Percentiles rank a stretch among this genome's conserved stretches.
These are phyloP conservation scores for Lucifuga dentata DNA, from an alignment of 2,113 vertebrate species.

Conservation along the genomic window DNA sequence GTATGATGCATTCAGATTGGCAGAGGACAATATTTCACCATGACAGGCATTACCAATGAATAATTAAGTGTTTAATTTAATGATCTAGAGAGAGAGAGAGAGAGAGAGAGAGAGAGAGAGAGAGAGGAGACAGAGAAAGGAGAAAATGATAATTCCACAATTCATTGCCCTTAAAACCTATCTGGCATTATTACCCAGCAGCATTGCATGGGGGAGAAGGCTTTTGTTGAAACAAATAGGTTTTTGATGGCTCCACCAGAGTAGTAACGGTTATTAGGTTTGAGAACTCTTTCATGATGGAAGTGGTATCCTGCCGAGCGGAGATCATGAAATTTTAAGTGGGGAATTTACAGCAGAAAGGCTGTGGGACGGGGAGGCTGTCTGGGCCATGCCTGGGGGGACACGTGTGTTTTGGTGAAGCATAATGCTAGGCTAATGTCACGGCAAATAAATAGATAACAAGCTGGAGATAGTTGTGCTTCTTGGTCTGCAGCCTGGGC, in stretches of 20 bases:
- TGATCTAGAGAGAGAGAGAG: constrained; percentile 79
- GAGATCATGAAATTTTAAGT: constrained; percentile 95
- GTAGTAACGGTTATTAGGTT: constrained; percentile 86
- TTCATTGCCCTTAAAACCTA: constrained; percentile 88
- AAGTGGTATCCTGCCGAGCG: constrained; percentile 87
- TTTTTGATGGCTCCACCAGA: constrained; percentile 84
- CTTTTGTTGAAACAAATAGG: constrained; percentile 84
- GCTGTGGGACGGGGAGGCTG: constrained; percentile 74
- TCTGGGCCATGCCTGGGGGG: constrained; percentile 81
- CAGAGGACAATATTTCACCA: constrained; percentile 89
- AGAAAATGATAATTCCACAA: constrained; percentile 93
- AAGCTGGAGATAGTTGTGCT: constrained; percentile 79
- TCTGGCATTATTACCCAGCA: constrained; percentile 81
- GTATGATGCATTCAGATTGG: constrained; percentile 88
- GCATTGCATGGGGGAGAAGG: constrained; percentile 78
- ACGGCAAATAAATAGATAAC: constrained; percentile 88
- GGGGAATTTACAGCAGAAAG: constrained; percentile 87
- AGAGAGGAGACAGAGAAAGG: constrained; percentile 64
- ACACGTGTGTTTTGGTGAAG: constrained; percentile 83
- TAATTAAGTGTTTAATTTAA: constrained; percentile 99
- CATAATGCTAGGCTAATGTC: constrained; percentile 83
- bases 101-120: constrained; percentile 35
- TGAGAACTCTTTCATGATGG: constrained; percentile 86
- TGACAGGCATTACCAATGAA: constrained; percentile 94
- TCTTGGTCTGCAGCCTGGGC: constrained; percentile 36